A percentile compares a stretch with the other conserved stretches of the same genome.
These are phyloP conservation scores for Dryobotodes eremita DNA, from an alignment of 2,888 invertebrate genomes.

Conservation along the genomic window DNA sequence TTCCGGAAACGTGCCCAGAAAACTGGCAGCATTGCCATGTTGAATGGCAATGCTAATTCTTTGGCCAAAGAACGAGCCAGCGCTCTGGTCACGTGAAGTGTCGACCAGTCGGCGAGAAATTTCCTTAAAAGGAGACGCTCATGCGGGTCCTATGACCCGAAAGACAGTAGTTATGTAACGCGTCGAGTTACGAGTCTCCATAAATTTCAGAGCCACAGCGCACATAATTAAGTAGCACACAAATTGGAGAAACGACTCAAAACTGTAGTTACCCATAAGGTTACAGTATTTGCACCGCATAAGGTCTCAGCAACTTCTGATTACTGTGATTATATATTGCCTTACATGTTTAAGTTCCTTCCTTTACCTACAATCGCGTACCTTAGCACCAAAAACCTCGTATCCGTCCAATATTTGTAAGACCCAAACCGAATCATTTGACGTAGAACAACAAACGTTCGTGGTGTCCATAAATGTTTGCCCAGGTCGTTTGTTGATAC, in stretches of 20 bases:
- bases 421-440: not conserved
- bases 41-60: not conserved
- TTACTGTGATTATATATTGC: not conserved
- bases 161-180: too few species aligned
- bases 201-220: too few species aligned
- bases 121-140: too few species aligned
- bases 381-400: not conserved
- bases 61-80: not conserved
- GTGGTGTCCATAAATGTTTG: slow-evolving; percentile 11
- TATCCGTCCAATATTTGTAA: not conserved
- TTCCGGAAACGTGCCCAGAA: not conserved
- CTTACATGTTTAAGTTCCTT: not conserved
- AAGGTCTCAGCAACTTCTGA: too few species aligned
- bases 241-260: too few species aligned
- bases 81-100: not conserved
- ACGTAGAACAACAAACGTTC: not conserved
- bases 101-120: not conserved
- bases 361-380: not conserved
- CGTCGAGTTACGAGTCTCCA: too few species aligned
- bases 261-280: too few species aligned
- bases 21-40: not conserved
- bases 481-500: not conserved
- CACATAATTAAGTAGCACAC: too few species aligned
- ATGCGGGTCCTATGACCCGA: too few species aligned
- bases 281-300: too few species aligned